phyloP scores from a whole-genome alignment of 1,140 invertebrate genomes.

The Macrobrachium rosenbergii region DNA sequence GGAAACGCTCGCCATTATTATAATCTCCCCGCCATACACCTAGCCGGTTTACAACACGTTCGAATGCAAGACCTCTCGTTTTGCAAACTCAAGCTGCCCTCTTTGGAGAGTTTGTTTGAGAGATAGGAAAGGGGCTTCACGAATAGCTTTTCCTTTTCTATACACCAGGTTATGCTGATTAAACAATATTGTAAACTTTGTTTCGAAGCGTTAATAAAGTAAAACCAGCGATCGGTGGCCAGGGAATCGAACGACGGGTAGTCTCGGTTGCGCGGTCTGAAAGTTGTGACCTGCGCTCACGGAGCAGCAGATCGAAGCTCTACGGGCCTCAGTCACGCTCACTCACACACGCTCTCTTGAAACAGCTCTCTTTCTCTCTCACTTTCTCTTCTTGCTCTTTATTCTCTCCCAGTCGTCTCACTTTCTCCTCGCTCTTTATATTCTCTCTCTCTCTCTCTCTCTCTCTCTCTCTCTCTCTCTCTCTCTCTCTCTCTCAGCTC shows the following conservation, averaged over 20 bases:
- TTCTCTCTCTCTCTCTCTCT: slow-evolving; percentile 33
- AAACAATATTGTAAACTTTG: not conserved
- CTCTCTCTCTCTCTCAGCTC: not conserved
- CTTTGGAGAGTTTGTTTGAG: not conserved
- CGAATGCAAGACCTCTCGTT: not conserved
- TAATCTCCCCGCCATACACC: slow-evolving; percentile 55
- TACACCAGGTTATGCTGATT: too few species aligned
- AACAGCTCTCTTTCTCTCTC: slow-evolving; percentile 29
- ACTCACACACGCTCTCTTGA: slow-evolving; percentile 34
- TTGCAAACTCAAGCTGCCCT: not conserved
- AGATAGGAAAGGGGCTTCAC: not conserved
- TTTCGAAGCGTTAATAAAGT: not conserved
- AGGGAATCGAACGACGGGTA: not conserved
- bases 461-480: slow-evolving; percentile 35
- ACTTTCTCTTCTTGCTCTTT: not conserved
- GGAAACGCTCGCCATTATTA: slow-evolving; percentile 52
- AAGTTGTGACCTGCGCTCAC: slow-evolving; percentile 44
- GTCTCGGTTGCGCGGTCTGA: slow-evolving; percentile 30
- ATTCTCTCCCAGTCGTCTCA: not conserved
- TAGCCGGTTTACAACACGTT: slow-evolving; percentile 33
- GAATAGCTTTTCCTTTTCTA: too few species aligned
- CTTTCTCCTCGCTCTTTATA: not conserved
- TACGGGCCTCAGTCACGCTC: slow-evolving; percentile 41
- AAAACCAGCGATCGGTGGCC: not conserved
- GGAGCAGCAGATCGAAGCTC: slow-evolving; percentile 32